Evolutionary conservation across 2,888 invertebrate genomes (phyloP).

Genomic region (Parnassius mnemosyne): DNA sequence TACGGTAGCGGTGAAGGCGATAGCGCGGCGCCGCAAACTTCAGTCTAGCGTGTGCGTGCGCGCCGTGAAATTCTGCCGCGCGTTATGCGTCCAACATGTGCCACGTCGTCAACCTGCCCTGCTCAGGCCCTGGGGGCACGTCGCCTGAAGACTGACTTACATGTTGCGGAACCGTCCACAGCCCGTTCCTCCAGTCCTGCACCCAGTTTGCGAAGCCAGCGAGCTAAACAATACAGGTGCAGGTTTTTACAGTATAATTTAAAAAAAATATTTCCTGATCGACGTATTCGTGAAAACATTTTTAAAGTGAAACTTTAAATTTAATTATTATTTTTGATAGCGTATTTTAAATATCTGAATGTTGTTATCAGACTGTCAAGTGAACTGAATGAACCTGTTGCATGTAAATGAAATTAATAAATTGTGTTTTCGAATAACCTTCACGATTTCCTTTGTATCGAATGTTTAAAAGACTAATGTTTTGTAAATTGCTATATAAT

Average conservation of each 20-base stretch:
- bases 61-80: conserved; percentile 72
- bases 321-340: conserved; percentile 5
- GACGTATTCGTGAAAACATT: not conserved
- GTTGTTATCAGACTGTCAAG: conserved; percentile 35
- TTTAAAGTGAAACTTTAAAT: not conserved
- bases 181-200: conserved; percentile 68
- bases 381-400: conserved; percentile 24
- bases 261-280: not conserved
- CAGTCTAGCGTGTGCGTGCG: conserved; percentile 76
- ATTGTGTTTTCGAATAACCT: conserved; percentile 8
- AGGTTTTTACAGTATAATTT: conserved; percentile 5
- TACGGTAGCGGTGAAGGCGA: conserved; percentile 48
- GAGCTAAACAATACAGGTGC: conserved; percentile 77
- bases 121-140: conserved; percentile 69
- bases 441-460: conserved; percentile 2
- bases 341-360: conserved; percentile 37
- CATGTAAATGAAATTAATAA: conserved; percentile 10
- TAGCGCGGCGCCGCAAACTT: conserved; percentile 53
- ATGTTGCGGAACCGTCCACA: conserved; percentile 65
- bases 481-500: not conserved
- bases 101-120: conserved; percentile 41
- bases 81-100: conserved; percentile 64
- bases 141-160: conserved; percentile 79
- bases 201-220: conserved; percentile 78
- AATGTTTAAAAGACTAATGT: not conserved